Conservation (phyloP, 2,797 vertebrate genomes). For the Erithacus rubecula region DNA sequence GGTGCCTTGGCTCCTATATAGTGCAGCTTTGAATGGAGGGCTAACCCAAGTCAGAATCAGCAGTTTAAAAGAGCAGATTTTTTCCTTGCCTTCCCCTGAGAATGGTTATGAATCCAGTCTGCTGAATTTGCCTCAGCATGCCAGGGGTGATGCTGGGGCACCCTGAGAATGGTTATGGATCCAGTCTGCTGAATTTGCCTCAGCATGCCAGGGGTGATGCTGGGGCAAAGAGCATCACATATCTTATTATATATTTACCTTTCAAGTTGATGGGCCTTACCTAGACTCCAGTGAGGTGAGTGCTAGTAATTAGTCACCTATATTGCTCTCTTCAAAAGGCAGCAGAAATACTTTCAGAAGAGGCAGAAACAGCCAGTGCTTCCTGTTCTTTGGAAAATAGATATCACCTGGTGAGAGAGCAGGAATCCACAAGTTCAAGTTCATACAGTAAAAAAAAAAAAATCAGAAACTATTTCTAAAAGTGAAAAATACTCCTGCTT, state of each 20-base stretch:
- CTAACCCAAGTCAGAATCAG: neutral
- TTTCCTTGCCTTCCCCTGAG: neutral
- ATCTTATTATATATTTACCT: rapidly evolving
- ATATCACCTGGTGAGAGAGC: neutral
- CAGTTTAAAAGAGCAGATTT: neutral
- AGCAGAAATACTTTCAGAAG: neutral
- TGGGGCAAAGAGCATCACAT: neutral
- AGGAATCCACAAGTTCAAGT: neutral
- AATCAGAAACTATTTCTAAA: neutral
- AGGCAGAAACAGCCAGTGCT: neutral
- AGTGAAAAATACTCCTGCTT: neutral
- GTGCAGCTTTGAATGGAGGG: neutral
- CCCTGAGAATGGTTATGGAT: no score
- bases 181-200: neutral
- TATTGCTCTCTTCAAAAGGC: neutral
- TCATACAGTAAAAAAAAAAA: neutral
- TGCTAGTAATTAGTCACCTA: neutral
- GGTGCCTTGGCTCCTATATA: neutral
- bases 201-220: neutral
- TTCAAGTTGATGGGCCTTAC: neutral
- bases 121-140: neutral
- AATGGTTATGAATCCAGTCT: neutral
- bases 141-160: neutral
- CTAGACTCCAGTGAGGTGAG: neutral
- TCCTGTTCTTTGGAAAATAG: neutral